phyloP scores from a whole-genome alignment of 2,888 invertebrate genomes.

The Caenorhabditis sp. region DNA sequence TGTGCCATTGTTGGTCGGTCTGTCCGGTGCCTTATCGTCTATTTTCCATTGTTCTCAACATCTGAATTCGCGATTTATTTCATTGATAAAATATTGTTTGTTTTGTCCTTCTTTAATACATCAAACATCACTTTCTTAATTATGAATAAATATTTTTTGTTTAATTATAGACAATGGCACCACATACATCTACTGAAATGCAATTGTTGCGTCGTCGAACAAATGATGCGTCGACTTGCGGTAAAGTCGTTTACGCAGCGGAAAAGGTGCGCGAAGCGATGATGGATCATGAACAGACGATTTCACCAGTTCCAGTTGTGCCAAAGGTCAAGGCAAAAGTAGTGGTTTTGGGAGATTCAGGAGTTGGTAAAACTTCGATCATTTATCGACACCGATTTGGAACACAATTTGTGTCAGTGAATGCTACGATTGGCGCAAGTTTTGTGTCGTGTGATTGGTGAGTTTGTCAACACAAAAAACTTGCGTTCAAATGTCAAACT shows the following conservation, averaged over 20 bases:
- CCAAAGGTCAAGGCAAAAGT: slow-evolving; percentile 48
- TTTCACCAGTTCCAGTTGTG: slow-evolving; percentile 17
- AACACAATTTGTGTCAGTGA: slow-evolving; percentile 41
- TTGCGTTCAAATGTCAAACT: no score
- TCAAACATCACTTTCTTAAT: not conserved
- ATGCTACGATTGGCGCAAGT: slow-evolving; percentile 63
- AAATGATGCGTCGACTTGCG: slow-evolving; percentile 19
- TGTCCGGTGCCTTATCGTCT: not conserved
- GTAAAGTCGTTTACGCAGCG: slow-evolving; percentile 45
- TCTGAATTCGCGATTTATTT: not conserved
- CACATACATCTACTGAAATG: slow-evolving; percentile 9
- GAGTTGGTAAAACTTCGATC: slow-evolving; percentile 55
- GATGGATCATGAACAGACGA: slow-evolving; percentile 44
- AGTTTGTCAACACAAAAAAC: slow-evolving; percentile 9
- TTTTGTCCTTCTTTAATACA: not conserved
- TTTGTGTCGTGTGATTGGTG: slow-evolving; percentile 56
- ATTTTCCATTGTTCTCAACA: not conserved
- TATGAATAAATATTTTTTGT: not conserved
- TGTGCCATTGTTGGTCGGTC: not conserved
- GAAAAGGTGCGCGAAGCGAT: slow-evolving; percentile 51
- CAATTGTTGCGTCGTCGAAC: slow-evolving; percentile 31
- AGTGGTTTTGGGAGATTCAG: slow-evolving; percentile 52
- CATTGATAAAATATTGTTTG: not conserved
- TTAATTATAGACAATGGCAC: not conserved
- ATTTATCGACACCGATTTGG: slow-evolving; percentile 55